Evolutionary conservation across 2,113 vertebrate species (phyloP), one percentile per base, ranked within the genome.

Genomic region (Engystomops pustulosus): DNA sequence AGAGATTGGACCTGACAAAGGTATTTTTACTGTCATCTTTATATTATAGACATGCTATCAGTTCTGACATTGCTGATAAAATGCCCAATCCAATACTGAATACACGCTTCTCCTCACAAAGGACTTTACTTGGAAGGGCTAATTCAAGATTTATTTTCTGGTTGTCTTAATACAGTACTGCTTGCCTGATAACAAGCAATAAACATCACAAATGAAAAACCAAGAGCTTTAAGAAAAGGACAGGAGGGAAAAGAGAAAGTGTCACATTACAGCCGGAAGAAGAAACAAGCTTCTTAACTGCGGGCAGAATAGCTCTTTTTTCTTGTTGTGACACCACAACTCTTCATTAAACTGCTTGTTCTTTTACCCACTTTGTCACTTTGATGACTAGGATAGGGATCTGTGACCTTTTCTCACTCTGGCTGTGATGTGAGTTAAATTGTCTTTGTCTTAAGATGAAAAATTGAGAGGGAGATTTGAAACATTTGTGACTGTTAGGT

Each of bases 341-440:
- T 81, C 49, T 81, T 55, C 49, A 55, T 71, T 70, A 58, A 45
- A 41, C 68, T 41, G 53, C 20, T 78, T 8, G 49, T 72, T 71
- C 17, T 38, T 70, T 81, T 25, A 27, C 68, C 67, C 34, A 58
- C 32, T 81, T 58, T 47, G 47, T 81, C 68, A 72, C 49, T 81
- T 55, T 81, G 68, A 71, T 70, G 32, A 36, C 68, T 58, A 23
- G 80, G n/a, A 58, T 72, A 81, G 51, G 34, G 68, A 81, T 81
- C 49, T 49, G n/a, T 81, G 80, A 81, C 80, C 80, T 81, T 81
- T 81, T 71, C 68, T 72, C 80, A 55, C 80, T 53, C 25, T 72
- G 58, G 80, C 80, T 71, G 32, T 17, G 17, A 55, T 55, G 49
- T 71, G 67, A 81, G 80, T 81, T 81, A 81, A 81, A 81, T 55